Conservation (phyloP, 2,888 invertebrate species). For the Cheilosia impressa region DNA sequence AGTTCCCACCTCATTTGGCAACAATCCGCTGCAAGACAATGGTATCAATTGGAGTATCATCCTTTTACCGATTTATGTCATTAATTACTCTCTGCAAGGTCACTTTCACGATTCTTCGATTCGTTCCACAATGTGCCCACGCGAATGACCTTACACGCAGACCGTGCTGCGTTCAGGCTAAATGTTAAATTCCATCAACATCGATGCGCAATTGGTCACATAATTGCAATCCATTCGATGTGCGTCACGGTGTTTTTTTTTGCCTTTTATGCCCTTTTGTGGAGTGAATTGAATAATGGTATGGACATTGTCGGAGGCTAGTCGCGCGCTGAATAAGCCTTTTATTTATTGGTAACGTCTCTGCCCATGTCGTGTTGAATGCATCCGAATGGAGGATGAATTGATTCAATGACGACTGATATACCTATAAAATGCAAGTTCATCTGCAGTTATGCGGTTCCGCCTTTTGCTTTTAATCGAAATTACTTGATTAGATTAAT, state of each 20-base stretch:
- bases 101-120: constrained; percentile 44
- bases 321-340: constrained; percentile 12
- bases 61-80: constrained; percentile 53
- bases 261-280: constrained; percentile 14
- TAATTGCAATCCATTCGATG: constrained; percentile 26
- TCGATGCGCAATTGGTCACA: constrained; percentile 35
- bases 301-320: not conserved
- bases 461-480: not conserved
- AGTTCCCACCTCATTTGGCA: constrained; percentile 43
- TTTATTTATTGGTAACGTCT: constrained; percentile 16
- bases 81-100: constrained; percentile 35
- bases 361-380: constrained; percentile 1
- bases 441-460: constrained; percentile 1
- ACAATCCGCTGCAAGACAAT: constrained; percentile 34
- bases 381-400: constrained; percentile 9
- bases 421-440: not conserved
- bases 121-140: constrained; percentile 18
- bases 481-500: constrained; percentile 2
- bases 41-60: constrained; percentile 43
- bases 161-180: constrained; percentile 29
- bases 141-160: constrained; percentile 19
- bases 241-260: not conserved
- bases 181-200: constrained; percentile 43
- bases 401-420: not conserved
- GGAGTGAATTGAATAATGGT: constrained; percentile 5